Conservation (phyloP, 2,797 vertebrate genomes). For the Antennarius maculatus region DNA sequence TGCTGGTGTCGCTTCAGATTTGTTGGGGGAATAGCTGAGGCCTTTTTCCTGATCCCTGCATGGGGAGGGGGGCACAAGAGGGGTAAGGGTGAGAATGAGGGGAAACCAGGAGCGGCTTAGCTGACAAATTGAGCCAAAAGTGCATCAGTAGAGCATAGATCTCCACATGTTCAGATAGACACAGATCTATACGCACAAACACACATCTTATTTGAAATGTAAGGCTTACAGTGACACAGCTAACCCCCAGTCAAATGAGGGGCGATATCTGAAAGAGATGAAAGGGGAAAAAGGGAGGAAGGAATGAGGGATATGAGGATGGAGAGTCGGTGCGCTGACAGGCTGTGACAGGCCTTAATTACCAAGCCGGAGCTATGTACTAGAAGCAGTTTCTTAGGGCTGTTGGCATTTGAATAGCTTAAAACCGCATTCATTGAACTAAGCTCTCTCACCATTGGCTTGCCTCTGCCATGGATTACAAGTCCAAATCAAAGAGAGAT, state of each 20-base stretch:
- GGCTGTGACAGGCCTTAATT: conserved; percentile 82
- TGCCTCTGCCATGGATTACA: conserved; percentile 68
- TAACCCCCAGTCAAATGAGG: conserved; percentile 52
- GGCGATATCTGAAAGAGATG: conserved; percentile 49
- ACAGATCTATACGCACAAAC: conserved; percentile 1
- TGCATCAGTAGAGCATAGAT: conserved; percentile 29
- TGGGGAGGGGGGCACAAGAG: conserved; percentile 6
- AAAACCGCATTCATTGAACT: conserved; percentile 72
- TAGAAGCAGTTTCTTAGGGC: conserved; percentile 75
- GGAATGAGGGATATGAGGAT: conserved; percentile 12
- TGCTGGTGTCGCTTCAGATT: conserved; percentile 79
- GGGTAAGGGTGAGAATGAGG: conserved; percentile 19
- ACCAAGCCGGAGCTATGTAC: conserved; percentile 51
- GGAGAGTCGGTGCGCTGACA: conserved; percentile 64
- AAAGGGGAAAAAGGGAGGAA: conserved; percentile 26
- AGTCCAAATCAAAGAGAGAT: conserved; percentile 45
- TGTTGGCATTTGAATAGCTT: conserved; percentile 81
- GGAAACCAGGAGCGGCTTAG: conserved; percentile 22
- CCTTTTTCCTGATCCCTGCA: conserved; percentile 51
- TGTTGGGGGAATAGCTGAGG: conserved; percentile 64
- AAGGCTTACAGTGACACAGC: conserved; percentile 33
- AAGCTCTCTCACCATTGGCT: conserved; percentile 65
- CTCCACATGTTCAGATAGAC: conserved; percentile 12
- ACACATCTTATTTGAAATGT: conserved; percentile 32
- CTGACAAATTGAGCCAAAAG: conserved; percentile 50